Base-by-base conservation (phyloP, 2,797 vertebrate species). In the Hippopotamyrus pictus region DNA sequence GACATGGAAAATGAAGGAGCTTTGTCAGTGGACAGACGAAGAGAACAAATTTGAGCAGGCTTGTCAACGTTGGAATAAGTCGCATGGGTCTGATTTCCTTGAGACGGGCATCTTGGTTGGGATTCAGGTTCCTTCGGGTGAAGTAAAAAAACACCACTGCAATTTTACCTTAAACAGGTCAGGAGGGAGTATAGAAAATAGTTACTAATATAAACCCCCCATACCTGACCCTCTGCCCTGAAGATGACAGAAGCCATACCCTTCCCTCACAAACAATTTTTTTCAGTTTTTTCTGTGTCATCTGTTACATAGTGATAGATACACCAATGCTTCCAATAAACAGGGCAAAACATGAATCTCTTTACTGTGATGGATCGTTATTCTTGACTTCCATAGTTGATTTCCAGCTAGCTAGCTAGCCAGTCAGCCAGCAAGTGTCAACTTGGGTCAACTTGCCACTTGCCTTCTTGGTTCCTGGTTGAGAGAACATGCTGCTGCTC, bases 391-490 rank as follows among this genome's bases (percentile, higher is more conserved):
- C 7, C 84, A 50, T 54, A 33, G 48, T 37, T 54, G 84, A 50
- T 33, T 86, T 29, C 50, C 84, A 82, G 69, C 29, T 41, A 83
- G 79, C 37, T 22, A 82, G 73, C 73, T 37, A 79, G 41, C 19
- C 44, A 48, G 11, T 48, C 46, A 54, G 86, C 48, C 86, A 59
- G 86, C 53, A 51, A 44, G 51, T 57, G 29, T 59, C 53, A 59
- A 41, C 86, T 87, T 41, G 86, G 86, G 51, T 87, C 54, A 59
- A 44, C 51, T 33, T 59, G 54, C 86, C 53, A 53, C 29, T 86
- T 86, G 50, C 86, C 86, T 57, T 87, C 86, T 54, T 44, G 51
- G 22, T 87, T 87, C 86, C 54, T 87, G 86, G 51, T 59, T 87
- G 86, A 87, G 53, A 86, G 85, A 87, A 3, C 83, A 41, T 22